Base-by-base conservation (phyloP, 2,888 invertebrate genomes). In the Nematopogon swammerdamellus region DNA sequence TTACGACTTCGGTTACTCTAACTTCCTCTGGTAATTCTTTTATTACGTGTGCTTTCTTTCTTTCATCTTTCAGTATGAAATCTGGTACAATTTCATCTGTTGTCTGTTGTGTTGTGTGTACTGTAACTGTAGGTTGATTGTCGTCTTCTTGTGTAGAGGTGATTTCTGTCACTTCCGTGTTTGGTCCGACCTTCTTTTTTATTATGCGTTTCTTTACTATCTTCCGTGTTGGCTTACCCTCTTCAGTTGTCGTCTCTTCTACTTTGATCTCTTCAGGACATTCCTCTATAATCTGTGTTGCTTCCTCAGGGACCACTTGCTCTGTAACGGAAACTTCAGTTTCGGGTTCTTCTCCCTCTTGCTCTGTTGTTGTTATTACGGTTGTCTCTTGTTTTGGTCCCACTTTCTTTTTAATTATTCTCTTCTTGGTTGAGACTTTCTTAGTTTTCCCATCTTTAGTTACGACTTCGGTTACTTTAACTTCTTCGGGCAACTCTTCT, bases 121-220 rank as follows among this genome's bases (percentile, higher is more conserved):
- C 65, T 2, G 68, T 54, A 51, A 67, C 61, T 60, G 71, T 57
- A 59, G 75, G 60, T 62, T 70, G 57, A 56, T 65, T 73, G 43
- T 72, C 68, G 52, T 70, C 68, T 60, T 77, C 76, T 57, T 73
- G 69, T 42, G 70, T 62, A 1, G 64, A 69, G 14, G 65, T 61
- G 57, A 77, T 74, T 69, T 80, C 70, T 58, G 77, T 77, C 58
- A 54, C 57, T 62, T 63, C 63, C 57, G 63, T 59, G 55, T 63
- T 64, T 2, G 58, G 65, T 42, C 64, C 67, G 51, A 63, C 62
- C 45, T 60, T 62, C 54, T 67, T 75, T 36, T 59, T 63, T n/a
- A 65, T 60, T 2, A 60, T 54, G n/a, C 66, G 60, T 50, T 63
- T 69, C 48, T 52, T 54, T 51, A 19, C 48, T 19, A 45, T 51